phyloP scores from a whole-genome alignment of 2,113 vertebrate genomes.

The Lethenteron camtschaticum region DNA sequence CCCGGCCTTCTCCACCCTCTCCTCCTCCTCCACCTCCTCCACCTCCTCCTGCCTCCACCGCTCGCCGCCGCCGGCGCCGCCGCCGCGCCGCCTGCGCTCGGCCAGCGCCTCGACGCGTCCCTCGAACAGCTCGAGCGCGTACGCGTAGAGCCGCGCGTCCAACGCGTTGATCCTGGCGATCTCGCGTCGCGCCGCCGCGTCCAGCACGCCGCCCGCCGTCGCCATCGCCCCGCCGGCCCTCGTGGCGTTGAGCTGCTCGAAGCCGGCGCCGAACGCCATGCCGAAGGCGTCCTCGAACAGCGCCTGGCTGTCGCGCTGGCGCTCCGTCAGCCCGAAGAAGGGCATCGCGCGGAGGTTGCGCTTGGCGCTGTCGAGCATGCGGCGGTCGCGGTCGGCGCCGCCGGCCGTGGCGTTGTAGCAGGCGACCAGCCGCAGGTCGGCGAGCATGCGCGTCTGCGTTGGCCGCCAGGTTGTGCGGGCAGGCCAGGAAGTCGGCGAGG shows the following conservation, averaged over 20 bases:
- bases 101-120: slow-evolving; percentile 12
- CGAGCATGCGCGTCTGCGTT: slow-evolving; percentile 29
- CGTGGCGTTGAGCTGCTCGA: slow-evolving; percentile 87
- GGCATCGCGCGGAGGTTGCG: slow-evolving; percentile 77
- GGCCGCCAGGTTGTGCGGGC: slow-evolving; percentile 79
- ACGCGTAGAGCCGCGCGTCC: slow-evolving; percentile 26
- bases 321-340: slow-evolving; percentile 84
- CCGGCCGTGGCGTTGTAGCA: background rate
- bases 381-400: slow-evolving; percentile 55
- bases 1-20: slow-evolving; percentile 11
- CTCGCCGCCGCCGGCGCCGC: slow-evolving; percentile 17
- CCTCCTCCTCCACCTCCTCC: slow-evolving; percentile 19
- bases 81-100: slow-evolving; percentile 21
- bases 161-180: slow-evolving; percentile 54
- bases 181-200: slow-evolving; percentile 27
- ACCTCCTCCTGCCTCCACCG: slow-evolving; percentile 13
- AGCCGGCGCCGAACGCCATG: slow-evolving; percentile 72
- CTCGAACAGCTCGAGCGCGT: slow-evolving; percentile 9
- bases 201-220: slow-evolving; percentile 62
- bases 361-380: slow-evolving; percentile 77
- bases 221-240: slow-evolving; percentile 66
- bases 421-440: background rate
- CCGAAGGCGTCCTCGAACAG: slow-evolving; percentile 84
- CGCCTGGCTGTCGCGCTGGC: slow-evolving; percentile 91
- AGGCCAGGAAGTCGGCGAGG: slow-evolving; percentile 82